Evolutionary conservation across 2,113 vertebrate genomes (phyloP).

Genomic region (Myotis davidii): DNA sequence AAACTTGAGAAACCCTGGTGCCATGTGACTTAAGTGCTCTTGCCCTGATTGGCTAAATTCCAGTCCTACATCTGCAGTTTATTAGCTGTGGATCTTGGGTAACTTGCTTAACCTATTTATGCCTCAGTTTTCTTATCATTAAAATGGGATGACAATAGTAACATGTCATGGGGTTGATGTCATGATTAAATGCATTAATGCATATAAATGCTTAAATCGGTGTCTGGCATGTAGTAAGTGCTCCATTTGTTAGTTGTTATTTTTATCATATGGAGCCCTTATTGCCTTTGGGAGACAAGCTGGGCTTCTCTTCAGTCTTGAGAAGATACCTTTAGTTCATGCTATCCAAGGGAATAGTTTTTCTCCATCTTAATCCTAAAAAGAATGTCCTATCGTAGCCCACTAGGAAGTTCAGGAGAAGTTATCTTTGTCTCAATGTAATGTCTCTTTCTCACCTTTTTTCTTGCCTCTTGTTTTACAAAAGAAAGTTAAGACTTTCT

Average conservation of each 20-base stretch:
- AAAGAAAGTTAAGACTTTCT: not conserved
- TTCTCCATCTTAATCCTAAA: constrained; percentile 17
- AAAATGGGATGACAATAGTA: not conserved
- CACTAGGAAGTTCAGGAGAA: not conserved
- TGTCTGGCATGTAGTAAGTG: not conserved
- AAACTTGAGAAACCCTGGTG: not conserved
- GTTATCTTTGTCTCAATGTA: not conserved
- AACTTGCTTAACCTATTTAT: not conserved
- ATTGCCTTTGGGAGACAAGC: not conserved
- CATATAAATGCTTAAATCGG: not conserved
- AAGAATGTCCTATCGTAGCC: not conserved
- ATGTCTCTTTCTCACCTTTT: not conserved
- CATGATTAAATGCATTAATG: not conserved
- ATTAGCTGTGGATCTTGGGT: not conserved
- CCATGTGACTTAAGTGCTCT: not conserved
- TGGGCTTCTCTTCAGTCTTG: not conserved
- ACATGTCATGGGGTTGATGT: not conserved
- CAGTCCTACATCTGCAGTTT: not conserved
- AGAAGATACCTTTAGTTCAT: not conserved
- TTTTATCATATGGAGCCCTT: not conserved
- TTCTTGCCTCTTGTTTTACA: not conserved
- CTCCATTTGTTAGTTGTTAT: not conserved
- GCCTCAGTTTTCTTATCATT: not conserved
- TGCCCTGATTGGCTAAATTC: not conserved
- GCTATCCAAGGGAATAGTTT: not conserved